phyloP scores from a whole-genome alignment of 2,113 vertebrate genomes.

The Rhineura floridana region DNA sequence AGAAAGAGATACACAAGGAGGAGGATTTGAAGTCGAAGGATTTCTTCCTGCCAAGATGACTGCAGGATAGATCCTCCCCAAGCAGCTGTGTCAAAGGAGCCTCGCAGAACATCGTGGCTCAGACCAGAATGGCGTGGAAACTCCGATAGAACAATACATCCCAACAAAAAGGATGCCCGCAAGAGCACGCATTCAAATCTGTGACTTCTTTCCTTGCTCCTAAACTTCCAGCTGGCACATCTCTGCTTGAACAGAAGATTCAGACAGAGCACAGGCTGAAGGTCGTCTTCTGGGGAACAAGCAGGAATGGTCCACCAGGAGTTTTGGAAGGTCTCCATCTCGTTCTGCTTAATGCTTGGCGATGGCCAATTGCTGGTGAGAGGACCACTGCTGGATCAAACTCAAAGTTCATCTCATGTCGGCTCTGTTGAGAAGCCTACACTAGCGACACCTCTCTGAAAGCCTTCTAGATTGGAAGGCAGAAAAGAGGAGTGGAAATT shows the following conservation, averaged over 20 bases:
- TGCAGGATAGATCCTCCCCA: background rate
- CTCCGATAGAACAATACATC: fast-evolving
- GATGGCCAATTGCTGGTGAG: fast-evolving
- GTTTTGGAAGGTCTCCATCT: background rate
- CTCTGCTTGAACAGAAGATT: background rate
- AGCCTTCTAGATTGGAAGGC: no score
- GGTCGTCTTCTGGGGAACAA: background rate
- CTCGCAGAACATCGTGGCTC: background rate
- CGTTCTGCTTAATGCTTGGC: no score
- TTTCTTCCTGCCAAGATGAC: background rate
- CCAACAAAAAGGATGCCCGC: background rate
- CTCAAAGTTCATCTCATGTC: background rate
- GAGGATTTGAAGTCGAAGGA: conserved; percentile 4
- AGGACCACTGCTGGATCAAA: background rate
- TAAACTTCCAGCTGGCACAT: background rate
- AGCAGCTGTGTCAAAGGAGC: background rate
- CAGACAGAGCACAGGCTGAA: background rate
- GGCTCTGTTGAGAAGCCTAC: no score
- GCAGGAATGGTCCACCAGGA: background rate
- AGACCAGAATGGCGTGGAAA: background rate
- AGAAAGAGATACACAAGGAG: fast-evolving
- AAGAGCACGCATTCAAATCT: background rate
- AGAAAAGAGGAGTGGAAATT: background rate
- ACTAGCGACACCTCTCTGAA: background rate
- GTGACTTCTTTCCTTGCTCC: background rate